These are phyloP conservation scores for Drosophila tani DNA, from an alignment of 1,140 invertebrate genomes.

Conservation along the genomic window DNA sequence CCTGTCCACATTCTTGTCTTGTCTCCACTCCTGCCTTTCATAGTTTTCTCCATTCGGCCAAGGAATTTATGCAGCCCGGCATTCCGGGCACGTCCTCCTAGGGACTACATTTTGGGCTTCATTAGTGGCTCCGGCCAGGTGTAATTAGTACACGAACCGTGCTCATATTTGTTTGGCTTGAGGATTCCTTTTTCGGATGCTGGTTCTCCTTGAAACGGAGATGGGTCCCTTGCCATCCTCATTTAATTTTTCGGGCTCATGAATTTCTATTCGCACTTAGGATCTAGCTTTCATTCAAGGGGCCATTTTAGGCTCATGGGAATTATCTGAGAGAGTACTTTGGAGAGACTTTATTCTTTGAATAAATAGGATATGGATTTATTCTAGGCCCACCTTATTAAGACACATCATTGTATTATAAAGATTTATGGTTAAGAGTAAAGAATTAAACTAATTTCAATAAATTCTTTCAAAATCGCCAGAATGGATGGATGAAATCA, in stretches of 20 bases:
- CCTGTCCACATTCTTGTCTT: conserved; percentile 56
- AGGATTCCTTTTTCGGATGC: conserved; percentile 1
- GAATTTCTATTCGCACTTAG: neutral
- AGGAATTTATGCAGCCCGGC: conserved; percentile 50
- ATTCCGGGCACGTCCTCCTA: conserved; percentile 30
- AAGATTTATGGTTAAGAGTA: no score
- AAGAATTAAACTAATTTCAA: no score
- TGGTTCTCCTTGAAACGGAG: no score
- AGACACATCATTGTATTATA: no score
- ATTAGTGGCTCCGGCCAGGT: conserved; percentile 54
- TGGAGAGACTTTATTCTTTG: no score
- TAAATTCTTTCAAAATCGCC: no score
- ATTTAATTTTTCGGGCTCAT: neutral
- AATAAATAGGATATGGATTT: no score
- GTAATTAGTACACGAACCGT: conserved; percentile 54
- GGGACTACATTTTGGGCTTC: conserved; percentile 52
- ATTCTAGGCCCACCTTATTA: no score
- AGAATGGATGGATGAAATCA: neutral
- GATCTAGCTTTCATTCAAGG: neutral
- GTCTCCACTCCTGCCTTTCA: conserved; percentile 15
- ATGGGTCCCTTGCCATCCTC: neutral
- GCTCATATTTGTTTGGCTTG: conserved; percentile 13
- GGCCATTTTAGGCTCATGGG: neutral
- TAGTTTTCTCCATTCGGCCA: conserved; percentile 17
- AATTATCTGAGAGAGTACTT: no score